A percentile compares a stretch with the other conserved stretches of the same genome.
These are phyloP conservation scores for Lepidothrix coronata DNA, from an alignment of 2,113 vertebrate species.

Conservation along the genomic window DNA sequence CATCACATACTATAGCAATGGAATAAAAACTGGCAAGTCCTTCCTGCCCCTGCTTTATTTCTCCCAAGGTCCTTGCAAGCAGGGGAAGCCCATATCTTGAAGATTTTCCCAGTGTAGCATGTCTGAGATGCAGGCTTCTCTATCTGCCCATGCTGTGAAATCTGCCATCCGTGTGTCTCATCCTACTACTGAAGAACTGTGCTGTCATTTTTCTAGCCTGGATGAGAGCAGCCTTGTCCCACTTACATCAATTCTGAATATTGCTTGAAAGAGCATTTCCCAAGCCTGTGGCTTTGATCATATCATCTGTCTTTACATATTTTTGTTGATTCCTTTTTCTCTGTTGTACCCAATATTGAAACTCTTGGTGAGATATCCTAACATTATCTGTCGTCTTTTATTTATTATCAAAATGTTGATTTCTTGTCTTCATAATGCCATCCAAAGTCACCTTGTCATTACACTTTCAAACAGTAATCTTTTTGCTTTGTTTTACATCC, in stretches of 20 bases:
- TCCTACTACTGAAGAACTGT: neutral
- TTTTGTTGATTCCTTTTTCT: neutral
- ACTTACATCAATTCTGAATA: neutral
- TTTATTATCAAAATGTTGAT: neutral
- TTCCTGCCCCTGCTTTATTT: neutral
- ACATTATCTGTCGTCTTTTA: neutral
- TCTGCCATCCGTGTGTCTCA: neutral
- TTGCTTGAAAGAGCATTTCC: constrained; percentile 25
- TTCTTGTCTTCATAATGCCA: neutral
- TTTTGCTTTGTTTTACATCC: neutral
- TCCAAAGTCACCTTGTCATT: neutral
- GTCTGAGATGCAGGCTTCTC: neutral
- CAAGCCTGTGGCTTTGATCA: constrained; percentile 19
- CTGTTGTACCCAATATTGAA: neutral
- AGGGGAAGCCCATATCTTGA: neutral
- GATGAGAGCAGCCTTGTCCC: constrained; percentile 25
- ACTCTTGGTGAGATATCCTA: neutral
- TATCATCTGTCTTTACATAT: neutral
- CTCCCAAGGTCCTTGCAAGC: neutral
- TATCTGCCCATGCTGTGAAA: neutral
- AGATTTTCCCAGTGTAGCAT: neutral
- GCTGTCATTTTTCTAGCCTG: neutral
- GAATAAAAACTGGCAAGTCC: neutral
- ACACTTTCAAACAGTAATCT: neutral
- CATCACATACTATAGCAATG: neutral